These are phyloP conservation scores for Pycnomerus fuliginosus DNA, from an alignment of 2,888 invertebrate species.

Conservation along the genomic window DNA sequence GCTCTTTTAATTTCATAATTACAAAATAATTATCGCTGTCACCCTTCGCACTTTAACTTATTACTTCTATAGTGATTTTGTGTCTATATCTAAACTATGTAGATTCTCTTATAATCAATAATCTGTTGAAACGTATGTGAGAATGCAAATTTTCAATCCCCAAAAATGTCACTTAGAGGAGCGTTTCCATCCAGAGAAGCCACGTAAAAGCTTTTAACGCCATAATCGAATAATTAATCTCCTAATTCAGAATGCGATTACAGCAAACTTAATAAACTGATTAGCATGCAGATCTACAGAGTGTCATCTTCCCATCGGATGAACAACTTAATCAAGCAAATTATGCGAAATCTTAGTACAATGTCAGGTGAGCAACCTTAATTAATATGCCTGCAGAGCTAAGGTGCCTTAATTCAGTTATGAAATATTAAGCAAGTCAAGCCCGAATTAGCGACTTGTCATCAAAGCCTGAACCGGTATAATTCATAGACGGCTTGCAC, in stretches of 20 bases:
- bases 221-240: conserved; percentile 34
- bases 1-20: too few relatives aligned
- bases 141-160: too few relatives aligned
- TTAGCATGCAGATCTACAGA: conserved; percentile 44
- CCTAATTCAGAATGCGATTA: conserved; percentile 42
- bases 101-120: too few relatives aligned
- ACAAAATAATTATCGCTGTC: too few relatives aligned
- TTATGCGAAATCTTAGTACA: conserved; percentile 49
- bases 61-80: too few relatives aligned
- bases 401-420: conserved; percentile 47
- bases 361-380: conserved; percentile 45
- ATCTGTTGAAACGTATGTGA: too few relatives aligned
- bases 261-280: conserved; percentile 47
- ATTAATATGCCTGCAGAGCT: conserved; percentile 47
- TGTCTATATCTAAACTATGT: too few relatives aligned
- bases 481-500: conserved; percentile 38
- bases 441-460: conserved; percentile 46
- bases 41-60: too few relatives aligned
- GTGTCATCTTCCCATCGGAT: conserved; percentile 41
- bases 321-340: conserved; percentile 48
- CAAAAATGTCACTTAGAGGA: too few relatives aligned
- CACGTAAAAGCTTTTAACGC: too few relatives aligned
- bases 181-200: too few relatives aligned
- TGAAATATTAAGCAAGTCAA: conserved; percentile 49
- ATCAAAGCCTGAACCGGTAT: conserved; percentile 35